A percentile compares a stretch with the other conserved stretches of the same genome.
Conservation (phyloP, 2,113 vertebrate genomes). For the Cettia cetti region DNA sequence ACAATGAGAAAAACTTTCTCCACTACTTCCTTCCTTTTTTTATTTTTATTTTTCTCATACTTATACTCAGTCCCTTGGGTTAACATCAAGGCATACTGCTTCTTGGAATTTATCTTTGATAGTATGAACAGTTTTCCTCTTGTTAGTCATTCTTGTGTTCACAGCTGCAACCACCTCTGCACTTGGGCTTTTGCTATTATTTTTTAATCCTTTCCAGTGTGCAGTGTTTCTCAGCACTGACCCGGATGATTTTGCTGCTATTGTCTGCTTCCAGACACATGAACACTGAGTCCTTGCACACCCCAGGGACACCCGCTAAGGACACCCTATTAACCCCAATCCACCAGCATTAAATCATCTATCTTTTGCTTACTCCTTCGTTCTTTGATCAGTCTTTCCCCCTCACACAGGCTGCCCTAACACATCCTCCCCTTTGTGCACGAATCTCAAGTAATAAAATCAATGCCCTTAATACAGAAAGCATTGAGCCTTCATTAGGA, state of each 20-base stretch:
- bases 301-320: neutral
- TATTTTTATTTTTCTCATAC: slow-evolving; percentile 27
- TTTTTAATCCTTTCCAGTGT: neutral
- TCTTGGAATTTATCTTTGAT: slow-evolving; percentile 4
- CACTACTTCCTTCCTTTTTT: neutral
- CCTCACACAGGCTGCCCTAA: neutral
- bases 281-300: neutral
- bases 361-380: neutral
- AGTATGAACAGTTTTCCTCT: neutral
- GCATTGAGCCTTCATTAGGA: neutral
- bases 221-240: neutral
- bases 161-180: neutral
- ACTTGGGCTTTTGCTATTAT: neutral
- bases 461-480: neutral
- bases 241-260: neutral
- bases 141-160: neutral
- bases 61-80: neutral
- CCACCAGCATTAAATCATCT: neutral
- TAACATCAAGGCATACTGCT: slow-evolving; percentile 24
- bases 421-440: neutral
- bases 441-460: neutral
- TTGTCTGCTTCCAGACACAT: neutral
- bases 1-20: neutral
- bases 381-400: neutral
- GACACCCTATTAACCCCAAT: neutral